Conservation (phyloP, 2,797 vertebrate species). For the Bovichtus variegatus region DNA sequence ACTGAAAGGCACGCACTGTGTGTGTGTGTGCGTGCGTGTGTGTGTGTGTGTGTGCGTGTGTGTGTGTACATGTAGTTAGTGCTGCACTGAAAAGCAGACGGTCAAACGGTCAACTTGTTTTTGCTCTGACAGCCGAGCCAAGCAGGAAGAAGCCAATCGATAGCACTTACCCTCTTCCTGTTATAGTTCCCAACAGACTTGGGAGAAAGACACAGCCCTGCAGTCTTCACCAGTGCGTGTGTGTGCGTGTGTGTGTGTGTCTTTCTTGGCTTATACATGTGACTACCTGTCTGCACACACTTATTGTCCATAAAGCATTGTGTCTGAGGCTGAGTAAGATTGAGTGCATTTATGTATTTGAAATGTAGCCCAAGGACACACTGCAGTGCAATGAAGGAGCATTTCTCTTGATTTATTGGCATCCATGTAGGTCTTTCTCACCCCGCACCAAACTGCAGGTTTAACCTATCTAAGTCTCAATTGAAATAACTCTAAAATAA, state of each 20-base stretch:
- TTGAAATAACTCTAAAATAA: constrained; percentile 10
- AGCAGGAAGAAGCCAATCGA: constrained; percentile 83
- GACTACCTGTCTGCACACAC: constrained; percentile 21
- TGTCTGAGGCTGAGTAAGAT: constrained; percentile 36
- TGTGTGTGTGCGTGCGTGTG: constrained; percentile 1
- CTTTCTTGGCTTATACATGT: background rate
- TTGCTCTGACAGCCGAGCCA: constrained; percentile 65
- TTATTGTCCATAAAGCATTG: constrained; percentile 40
- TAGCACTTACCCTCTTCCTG: constrained; percentile 83
- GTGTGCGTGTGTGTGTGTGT: constrained; percentile 6
- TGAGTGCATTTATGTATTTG: constrained; percentile 39
- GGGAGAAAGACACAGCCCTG: constrained; percentile 46
- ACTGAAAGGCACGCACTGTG: constrained; percentile 5
- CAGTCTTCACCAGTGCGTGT: constrained; percentile 37
- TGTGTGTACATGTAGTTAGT: constrained; percentile 19
- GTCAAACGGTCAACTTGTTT: constrained; percentile 77
- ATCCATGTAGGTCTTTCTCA: constrained; percentile 6
- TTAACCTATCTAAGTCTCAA: background rate
- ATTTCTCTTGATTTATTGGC: constrained; percentile 48
- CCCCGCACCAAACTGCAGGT: background rate
- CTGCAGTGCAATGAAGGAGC: background rate
- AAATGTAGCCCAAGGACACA: constrained; percentile 34
- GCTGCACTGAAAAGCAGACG: constrained; percentile 45
- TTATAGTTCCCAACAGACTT: constrained; percentile 70
- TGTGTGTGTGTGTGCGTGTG: constrained; percentile 24